A percentile compares a stretch with the other conserved stretches of the same genome.
Conservation (phyloP, 2,888 invertebrate genomes). For the Drosophila meridionalis region DNA sequence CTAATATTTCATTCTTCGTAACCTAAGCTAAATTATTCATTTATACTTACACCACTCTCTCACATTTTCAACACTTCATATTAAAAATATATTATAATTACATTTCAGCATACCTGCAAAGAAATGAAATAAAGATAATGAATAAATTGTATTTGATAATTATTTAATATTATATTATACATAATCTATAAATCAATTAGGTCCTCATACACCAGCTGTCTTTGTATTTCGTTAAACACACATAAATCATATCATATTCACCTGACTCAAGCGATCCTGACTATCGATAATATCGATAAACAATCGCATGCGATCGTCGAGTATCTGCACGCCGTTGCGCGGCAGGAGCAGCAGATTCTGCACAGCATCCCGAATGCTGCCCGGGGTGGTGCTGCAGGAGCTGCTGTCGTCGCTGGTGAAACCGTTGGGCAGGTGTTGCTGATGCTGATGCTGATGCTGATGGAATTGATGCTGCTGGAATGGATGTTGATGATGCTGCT, state of each 20-base stretch:
- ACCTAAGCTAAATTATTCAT: too few species aligned
- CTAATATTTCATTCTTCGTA: too few species aligned
- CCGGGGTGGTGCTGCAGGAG: conserved; percentile 86
- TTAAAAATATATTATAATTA: not conserved
- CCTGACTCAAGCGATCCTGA: conserved; percentile 93
- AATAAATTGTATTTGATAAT: not conserved
- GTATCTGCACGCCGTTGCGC: conserved; percentile 90
- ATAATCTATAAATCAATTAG: too few species aligned
- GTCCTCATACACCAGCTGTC: conserved; percentile 41
- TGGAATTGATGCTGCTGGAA: conserved; percentile 43
- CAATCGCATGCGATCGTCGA: conserved; percentile 91
- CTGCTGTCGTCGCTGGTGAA: conserved; percentile 83
- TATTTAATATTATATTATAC: not conserved
- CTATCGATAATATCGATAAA: conserved; percentile 93
- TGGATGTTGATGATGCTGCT: conserved; percentile 78
- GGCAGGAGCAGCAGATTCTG: conserved; percentile 89
- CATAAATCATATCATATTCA: conserved; percentile 80
- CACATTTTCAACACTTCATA: too few species aligned
- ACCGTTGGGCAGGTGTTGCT: conserved; percentile 77
- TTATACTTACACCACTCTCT: conserved; percentile 42
- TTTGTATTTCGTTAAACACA: not conserved
- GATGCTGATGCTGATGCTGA: conserved; percentile 67
- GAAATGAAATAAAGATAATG: not conserved
- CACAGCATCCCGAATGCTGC: conserved; percentile 89
- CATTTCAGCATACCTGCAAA: conserved; percentile 60